Conservation (phyloP, 2,797 vertebrate genomes). For the Amniataba percoides region DNA sequence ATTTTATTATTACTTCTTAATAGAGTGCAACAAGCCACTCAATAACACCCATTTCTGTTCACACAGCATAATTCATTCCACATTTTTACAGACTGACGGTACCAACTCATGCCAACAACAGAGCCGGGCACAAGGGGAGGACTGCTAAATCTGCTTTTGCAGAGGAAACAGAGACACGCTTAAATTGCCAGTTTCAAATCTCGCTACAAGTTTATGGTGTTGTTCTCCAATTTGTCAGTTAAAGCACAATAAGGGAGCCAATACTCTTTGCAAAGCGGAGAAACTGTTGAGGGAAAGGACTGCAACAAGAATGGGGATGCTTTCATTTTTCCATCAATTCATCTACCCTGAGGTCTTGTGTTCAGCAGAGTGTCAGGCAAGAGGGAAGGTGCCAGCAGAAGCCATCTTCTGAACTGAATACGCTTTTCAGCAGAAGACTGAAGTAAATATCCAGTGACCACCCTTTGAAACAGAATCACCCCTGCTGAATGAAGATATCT, state of each 20-base stretch:
- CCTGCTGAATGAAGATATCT: constrained; percentile 77
- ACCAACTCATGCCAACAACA: constrained; percentile 61
- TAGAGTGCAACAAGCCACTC: constrained; percentile 72
- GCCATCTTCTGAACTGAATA: constrained; percentile 45
- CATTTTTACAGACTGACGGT: constrained; percentile 63
- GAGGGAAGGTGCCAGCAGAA: constrained; percentile 35
- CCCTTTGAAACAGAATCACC: constrained; percentile 69
- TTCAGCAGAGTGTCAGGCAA: constrained; percentile 43
- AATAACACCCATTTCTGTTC: constrained; percentile 74
- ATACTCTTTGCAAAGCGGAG: constrained; percentile 47
- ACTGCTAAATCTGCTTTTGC: constrained; percentile 61
- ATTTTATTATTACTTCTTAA: constrained; percentile 77
- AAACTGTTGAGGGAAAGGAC: constrained; percentile 51
- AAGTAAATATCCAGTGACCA: constrained; percentile 62
- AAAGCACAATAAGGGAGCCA: constrained; percentile 50
- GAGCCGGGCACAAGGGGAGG: constrained; percentile 44
- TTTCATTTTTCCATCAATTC: constrained; percentile 65
- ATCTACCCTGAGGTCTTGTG: constrained; percentile 40
- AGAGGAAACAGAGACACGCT: constrained; percentile 60
- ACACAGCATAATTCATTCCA: constrained; percentile 71
- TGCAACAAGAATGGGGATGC: constrained; percentile 44
- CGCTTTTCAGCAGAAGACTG: constrained; percentile 44
- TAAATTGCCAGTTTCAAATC: constrained; percentile 68
- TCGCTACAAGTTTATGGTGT: constrained; percentile 55
- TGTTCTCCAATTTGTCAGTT: constrained; percentile 75